Percentiles rank a stretch among this genome's conserved stretches.
Conservation (phyloP, 2,797 vertebrate genomes). For the Poeciliopsis turneri region DNA sequence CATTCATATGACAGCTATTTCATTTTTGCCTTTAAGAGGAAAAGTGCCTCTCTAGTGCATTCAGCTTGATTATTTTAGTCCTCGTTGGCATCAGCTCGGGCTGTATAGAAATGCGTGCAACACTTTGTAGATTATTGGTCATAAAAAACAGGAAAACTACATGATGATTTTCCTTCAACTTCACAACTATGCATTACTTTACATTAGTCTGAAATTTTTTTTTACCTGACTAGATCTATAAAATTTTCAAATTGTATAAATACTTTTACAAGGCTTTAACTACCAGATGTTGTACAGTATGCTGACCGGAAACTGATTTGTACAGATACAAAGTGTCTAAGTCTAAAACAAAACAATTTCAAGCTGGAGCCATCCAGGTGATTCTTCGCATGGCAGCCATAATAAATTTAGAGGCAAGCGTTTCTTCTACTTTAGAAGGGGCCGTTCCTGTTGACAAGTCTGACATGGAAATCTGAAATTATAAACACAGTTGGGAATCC, state of each 20-base stretch:
- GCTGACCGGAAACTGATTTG: neutral
- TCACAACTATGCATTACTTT: neutral
- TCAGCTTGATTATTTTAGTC: too few relatives aligned
- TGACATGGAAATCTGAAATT: neutral
- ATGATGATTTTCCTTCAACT: neutral
- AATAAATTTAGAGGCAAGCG: neutral
- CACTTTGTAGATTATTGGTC: neutral
- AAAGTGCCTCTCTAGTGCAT: too few relatives aligned
- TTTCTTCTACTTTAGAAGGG: neutral
- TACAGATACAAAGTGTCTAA: neutral
- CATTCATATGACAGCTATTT: too few relatives aligned
- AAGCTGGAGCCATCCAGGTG: neutral
- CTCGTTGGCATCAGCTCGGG: too few relatives aligned
- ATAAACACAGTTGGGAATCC: neutral
- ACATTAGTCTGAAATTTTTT: neutral
- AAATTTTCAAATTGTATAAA: neutral
- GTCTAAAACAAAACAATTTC: neutral
- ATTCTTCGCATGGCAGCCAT: neutral
- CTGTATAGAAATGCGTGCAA: neutral
- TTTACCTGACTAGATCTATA: neutral
- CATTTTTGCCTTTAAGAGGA: too few relatives aligned
- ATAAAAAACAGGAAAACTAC: neutral
- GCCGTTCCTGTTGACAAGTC: neutral
- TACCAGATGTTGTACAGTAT: neutral
- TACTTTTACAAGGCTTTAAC: neutral